Conservation (phyloP, 2,888 invertebrate species). For the Orthosia gothica region DNA sequence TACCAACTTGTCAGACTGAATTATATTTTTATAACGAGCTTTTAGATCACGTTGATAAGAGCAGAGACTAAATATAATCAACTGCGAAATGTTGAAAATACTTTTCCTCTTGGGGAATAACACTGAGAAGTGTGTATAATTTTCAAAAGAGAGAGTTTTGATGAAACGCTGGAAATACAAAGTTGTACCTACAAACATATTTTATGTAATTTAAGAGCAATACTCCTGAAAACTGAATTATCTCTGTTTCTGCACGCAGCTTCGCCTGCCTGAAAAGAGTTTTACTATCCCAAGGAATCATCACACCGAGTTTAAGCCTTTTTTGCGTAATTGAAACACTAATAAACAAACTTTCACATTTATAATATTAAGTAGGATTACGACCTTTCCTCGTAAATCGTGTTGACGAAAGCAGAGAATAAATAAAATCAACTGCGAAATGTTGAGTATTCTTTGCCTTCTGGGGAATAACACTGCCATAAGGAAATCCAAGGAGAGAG, state of each 20-base stretch:
- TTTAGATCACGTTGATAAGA: background rate
- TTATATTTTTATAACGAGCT: background rate
- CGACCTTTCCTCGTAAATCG: too few relatives aligned
- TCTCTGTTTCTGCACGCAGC: background rate
- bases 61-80: background rate
- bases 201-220: background rate
- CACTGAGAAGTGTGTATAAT: background rate
- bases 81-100: background rate
- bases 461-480: conserved; percentile 4
- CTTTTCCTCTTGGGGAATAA: background rate
- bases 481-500: background rate
- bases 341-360: too few relatives aligned
- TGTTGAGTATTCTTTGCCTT: background rate
- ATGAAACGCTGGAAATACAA: background rate
- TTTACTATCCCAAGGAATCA: too few relatives aligned
- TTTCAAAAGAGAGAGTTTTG: background rate
- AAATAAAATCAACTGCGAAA: background rate
- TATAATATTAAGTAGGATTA: too few relatives aligned
- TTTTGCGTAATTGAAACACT: too few relatives aligned
- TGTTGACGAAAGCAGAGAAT: background rate
- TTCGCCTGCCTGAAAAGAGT: too few relatives aligned
- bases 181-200: background rate
- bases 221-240: conserved; percentile 19
- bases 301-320: too few relatives aligned
- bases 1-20: background rate